Evolutionary conservation across 1,140 invertebrate genomes (phyloP).

Genomic region (Zeugodacus cucurbitae): DNA sequence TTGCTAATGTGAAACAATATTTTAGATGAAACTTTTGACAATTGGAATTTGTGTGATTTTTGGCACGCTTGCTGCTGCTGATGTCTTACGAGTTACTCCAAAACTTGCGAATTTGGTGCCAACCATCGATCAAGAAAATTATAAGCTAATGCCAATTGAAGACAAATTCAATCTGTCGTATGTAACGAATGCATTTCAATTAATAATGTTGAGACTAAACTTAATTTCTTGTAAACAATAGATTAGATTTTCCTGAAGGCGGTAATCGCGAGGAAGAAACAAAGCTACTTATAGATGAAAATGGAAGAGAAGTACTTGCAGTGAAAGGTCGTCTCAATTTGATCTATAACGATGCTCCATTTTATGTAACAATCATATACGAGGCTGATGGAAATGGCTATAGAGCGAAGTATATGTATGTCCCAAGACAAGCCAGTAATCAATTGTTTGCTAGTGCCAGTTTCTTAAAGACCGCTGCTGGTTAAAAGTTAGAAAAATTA

Average conservation of each 20-base stretch:
- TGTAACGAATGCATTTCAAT: not conserved
- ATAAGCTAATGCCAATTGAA: not conserved
- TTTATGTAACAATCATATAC: not conserved
- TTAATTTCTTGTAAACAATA: not conserved
- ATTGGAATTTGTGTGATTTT: not conserved
- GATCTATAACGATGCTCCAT: not conserved
- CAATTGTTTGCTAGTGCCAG: not conserved
- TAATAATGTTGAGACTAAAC: not conserved
- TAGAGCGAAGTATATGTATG: conserved; percentile 21
- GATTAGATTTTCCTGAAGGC: not conserved
- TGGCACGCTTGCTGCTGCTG: not conserved
- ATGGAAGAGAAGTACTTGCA: not conserved
- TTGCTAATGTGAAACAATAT: not conserved
- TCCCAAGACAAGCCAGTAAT: too few relatives aligned
- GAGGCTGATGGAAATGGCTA: not conserved
- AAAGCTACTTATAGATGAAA: not conserved
- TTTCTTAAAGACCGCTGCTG: not conserved
- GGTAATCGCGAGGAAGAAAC: not conserved
- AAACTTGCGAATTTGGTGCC: not conserved
- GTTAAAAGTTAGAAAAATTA: not conserved
- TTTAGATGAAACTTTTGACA: not conserved
- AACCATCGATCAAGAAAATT: not conserved
- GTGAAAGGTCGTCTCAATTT: not conserved
- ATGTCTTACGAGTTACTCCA: not conserved
- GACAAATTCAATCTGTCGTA: not conserved